phyloP scores from a whole-genome alignment of 1,140 invertebrate species.

The Trichoplusia ni region DNA sequence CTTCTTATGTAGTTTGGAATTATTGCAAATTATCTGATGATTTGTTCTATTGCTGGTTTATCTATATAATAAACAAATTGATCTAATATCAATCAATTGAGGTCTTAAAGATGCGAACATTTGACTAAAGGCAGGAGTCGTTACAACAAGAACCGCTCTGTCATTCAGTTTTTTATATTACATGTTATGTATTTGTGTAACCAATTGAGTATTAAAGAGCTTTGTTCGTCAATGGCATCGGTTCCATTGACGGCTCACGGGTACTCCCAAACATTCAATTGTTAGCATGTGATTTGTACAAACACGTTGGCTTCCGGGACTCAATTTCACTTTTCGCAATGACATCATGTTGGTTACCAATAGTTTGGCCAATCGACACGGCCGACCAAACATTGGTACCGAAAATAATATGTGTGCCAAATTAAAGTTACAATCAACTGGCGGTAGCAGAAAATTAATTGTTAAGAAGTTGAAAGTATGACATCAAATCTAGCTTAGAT shows the following conservation, averaged over 20 bases:
- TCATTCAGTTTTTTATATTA: not conserved
- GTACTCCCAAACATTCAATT: constrained; percentile 26
- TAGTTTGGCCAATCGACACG: constrained; percentile 21
- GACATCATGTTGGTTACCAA: constrained; percentile 19
- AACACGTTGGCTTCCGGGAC: constrained; percentile 26
- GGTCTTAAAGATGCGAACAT: not conserved
- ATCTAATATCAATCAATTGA: not conserved
- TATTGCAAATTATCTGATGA: no score
- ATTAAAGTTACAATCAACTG: not conserved
- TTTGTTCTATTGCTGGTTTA: no score
- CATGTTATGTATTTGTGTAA: constrained; percentile 11
- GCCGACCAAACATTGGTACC: constrained; percentile 7
- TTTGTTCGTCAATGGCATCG: constrained; percentile 14
- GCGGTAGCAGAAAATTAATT: no score
- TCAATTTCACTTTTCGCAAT: constrained; percentile 46
- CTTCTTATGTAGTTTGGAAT: no score
- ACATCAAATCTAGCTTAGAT: no score
- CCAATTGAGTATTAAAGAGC: constrained; percentile 5
- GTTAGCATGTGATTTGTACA: constrained; percentile 29
- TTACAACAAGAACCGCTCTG: not conserved
- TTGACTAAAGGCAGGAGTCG: not conserved
- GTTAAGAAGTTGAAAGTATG: no score
- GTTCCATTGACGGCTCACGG: not conserved
- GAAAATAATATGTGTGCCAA: not conserved
- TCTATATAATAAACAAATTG: no score